A percentile compares a stretch with the other conserved stretches of the same genome.
These are phyloP conservation scores for Belonocnema kinseyi DNA, from an alignment of 1,140 invertebrate genomes.

Conservation along the genomic window DNA sequence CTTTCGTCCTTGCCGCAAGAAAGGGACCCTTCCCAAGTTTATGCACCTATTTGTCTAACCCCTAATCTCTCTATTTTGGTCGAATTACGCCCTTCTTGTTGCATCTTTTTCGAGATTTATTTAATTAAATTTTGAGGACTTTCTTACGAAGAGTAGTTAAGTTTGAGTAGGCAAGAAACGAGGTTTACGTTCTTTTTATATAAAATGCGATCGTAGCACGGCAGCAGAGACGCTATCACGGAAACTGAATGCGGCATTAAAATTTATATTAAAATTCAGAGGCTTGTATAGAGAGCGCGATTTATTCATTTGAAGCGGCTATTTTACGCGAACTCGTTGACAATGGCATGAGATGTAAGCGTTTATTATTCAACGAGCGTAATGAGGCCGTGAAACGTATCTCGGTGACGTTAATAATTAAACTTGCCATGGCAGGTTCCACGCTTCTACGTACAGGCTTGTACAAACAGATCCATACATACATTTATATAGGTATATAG, in stretches of 20 bases:
- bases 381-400: slow-evolving; percentile 62
- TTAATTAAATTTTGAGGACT: too few species aligned
- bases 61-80: slow-evolving; percentile 11
- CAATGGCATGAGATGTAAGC: slow-evolving; percentile 57
- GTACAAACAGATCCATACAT: neutral
- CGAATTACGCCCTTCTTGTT: neutral
- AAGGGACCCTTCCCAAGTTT: slow-evolving; percentile 44
- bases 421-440: slow-evolving; percentile 49
- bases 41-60: slow-evolving; percentile 36
- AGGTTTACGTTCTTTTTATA: neutral
- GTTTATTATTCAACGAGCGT: slow-evolving; percentile 65
- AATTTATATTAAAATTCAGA: slow-evolving; percentile 1
- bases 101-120: neutral
- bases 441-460: neutral
- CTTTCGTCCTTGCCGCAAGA: slow-evolving; percentile 58
- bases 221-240: neutral
- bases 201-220: neutral
- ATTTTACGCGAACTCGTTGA: slow-evolving; percentile 51
- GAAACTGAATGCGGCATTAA: neutral
- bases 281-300: neutral
- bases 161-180: too few species aligned
- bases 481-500: too few species aligned
- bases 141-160: too few species aligned
- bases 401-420: slow-evolving; percentile 60
- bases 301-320: slow-evolving; percentile 37